A percentile compares a stretch with the other conserved stretches of the same genome.
phyloP scores from a whole-genome alignment of 2,888 invertebrate species.

The Drosophila prostipennis region DNA sequence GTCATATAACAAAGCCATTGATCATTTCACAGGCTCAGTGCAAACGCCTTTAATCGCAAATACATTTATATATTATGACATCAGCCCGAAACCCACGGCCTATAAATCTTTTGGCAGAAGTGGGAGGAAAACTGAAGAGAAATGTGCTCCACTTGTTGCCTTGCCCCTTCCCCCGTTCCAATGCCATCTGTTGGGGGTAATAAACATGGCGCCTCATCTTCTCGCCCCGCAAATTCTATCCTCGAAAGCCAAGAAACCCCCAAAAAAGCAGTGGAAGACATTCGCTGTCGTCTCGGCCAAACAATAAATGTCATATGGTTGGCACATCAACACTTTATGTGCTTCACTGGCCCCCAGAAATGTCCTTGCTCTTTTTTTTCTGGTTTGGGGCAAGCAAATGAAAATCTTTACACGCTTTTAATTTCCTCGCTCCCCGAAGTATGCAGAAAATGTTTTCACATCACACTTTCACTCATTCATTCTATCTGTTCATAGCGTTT shows the following conservation, averaged over 20 bases:
- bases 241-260: constrained; percentile 3
- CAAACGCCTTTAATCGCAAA: constrained; percentile 41
- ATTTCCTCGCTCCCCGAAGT: constrained; percentile 62
- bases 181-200: constrained; percentile 67
- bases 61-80: constrained; percentile 51
- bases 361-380: constrained; percentile 23
- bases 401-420: constrained; percentile 76
- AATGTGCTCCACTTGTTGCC: constrained; percentile 60
- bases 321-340: constrained; percentile 79
- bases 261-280: constrained; percentile 23
- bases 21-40: constrained; percentile 40
- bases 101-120: constrained; percentile 33
- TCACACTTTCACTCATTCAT: constrained; percentile 13
- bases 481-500: constrained; percentile 37
- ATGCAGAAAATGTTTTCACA: constrained; percentile 58
- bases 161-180: constrained; percentile 21
- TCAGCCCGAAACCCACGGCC: constrained; percentile 6
- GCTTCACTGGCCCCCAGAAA: constrained; percentile 51
- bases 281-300: constrained; percentile 46
- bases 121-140: not conserved
- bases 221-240: not conserved
- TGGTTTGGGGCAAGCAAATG: constrained; percentile 41
- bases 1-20: constrained; percentile 37
- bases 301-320: constrained; percentile 79
- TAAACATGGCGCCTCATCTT: constrained; percentile 34